phyloP scores from a whole-genome alignment of 2,113 vertebrate genomes.

The Phrynocephalus versicolor region DNA sequence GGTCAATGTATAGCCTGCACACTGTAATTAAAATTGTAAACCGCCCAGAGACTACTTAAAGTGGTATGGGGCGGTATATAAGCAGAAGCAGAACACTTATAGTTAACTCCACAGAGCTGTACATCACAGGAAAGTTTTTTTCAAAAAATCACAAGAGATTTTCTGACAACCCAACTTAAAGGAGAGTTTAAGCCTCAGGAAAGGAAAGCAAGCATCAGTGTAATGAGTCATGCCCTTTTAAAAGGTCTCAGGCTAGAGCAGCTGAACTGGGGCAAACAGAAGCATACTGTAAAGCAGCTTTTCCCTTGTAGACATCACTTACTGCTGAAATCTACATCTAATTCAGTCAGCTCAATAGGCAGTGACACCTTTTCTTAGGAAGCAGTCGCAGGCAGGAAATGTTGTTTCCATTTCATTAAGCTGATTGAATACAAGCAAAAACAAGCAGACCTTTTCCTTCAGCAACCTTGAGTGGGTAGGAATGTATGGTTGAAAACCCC shows the following conservation, averaged over 20 bases:
- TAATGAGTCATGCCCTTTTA: slow-evolving; percentile 3
- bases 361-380: slow-evolving; percentile 13
- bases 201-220: neutral
- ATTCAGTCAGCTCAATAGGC: slow-evolving; percentile 17
- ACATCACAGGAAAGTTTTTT: neutral
- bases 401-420: slow-evolving; percentile 17
- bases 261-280: neutral
- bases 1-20: no score
- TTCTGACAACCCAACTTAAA: slow-evolving; percentile 5
- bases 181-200: neutral
- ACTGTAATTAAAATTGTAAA: no score
- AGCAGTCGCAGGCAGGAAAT: slow-evolving; percentile 14
- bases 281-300: neutral
- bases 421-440: slow-evolving; percentile 14
- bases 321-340: neutral
- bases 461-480: neutral
- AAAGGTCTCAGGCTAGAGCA: neutral
- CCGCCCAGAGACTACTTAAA: no score
- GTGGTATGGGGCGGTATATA: no score
- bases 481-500: neutral
- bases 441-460: neutral
- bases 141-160: slow-evolving; percentile 6
- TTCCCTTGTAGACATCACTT: neutral
- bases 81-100: no score
- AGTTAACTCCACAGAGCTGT: neutral